A percentile compares a stretch with the other conserved stretches of the same genome.
phyloP scores from a whole-genome alignment of 2,888 invertebrate genomes.

The Cephalotes varians region DNA sequence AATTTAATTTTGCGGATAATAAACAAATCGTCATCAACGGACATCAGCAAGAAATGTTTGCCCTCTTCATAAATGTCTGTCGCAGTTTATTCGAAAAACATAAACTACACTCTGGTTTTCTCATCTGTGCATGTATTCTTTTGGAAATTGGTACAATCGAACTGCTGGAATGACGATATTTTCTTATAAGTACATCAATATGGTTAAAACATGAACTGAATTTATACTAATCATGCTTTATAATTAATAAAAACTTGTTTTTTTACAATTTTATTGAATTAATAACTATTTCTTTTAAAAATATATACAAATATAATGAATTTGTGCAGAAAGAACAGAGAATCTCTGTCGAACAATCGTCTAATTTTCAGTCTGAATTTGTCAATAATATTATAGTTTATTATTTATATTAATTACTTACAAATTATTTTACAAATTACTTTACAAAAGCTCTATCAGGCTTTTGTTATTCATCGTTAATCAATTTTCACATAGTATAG shows the following conservation, averaged over 20 bases:
- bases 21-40: conserved; percentile 91
- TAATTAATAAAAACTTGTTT: background rate
- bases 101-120: conserved; percentile 94
- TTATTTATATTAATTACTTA: too few species aligned
- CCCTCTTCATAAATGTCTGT: conserved; percentile 94
- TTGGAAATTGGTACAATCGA: conserved; percentile 89
- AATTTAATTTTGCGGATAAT: conserved; percentile 87
- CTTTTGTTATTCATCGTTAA: too few species aligned
- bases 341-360: too few species aligned
- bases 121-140: conserved; percentile 90
- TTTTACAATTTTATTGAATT: background rate
- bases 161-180: conserved; percentile 90
- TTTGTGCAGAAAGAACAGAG: too few species aligned
- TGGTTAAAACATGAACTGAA: conserved; percentile 82
- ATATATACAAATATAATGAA: background rate
- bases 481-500: too few species aligned
- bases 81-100: conserved; percentile 96
- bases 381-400: too few species aligned
- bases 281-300: background rate
- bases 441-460: too few species aligned
- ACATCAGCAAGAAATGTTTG: conserved; percentile 93
- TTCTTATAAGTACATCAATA: conserved; percentile 82
- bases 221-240: background rate
- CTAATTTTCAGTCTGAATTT: too few species aligned
- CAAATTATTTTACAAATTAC: too few species aligned